phyloP scores from a whole-genome alignment of 2,888 invertebrate genomes.

The Drosophila nr. perissopoda region DNA sequence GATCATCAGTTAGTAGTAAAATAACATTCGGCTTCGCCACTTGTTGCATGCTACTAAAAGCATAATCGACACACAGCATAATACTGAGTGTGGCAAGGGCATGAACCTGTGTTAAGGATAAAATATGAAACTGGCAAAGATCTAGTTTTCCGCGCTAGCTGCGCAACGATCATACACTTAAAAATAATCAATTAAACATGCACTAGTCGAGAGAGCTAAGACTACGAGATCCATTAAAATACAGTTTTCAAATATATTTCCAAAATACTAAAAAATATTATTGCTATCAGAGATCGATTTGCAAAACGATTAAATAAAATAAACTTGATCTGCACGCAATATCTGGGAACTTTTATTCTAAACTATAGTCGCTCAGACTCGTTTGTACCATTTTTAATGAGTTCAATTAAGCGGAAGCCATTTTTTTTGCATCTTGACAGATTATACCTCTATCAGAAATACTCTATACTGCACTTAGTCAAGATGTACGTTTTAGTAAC shows the following conservation, averaged over 20 bases:
- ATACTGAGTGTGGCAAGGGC: conserved; percentile 6
- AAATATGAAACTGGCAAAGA: not conserved
- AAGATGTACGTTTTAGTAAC: not conserved
- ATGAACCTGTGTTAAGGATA: conserved; percentile 6
- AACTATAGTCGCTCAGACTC: not conserved
- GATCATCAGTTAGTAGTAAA: conserved; percentile 90
- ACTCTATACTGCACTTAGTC: not conserved
- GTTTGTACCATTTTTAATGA: not conserved
- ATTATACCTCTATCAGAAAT: not conserved
- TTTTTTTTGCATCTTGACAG: not conserved
- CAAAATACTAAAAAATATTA: not conserved
- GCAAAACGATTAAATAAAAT: not conserved
- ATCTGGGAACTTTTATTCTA: not conserved
- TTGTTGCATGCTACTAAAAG: not conserved
- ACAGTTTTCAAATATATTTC: not conserved
- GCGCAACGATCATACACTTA: not conserved
- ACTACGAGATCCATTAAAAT: not conserved
- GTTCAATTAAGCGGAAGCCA: not conserved
- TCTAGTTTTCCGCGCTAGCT: not conserved
- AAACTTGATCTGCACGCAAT: not conserved
- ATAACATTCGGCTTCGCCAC: conserved; percentile 33
- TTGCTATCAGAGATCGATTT: not conserved
- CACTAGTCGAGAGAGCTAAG: not conserved
- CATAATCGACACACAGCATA: conserved; percentile 2
- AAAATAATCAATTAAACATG: not conserved